phyloP scores from a whole-genome alignment of 2,888 invertebrate species.

The Drosophila emarginata region DNA sequence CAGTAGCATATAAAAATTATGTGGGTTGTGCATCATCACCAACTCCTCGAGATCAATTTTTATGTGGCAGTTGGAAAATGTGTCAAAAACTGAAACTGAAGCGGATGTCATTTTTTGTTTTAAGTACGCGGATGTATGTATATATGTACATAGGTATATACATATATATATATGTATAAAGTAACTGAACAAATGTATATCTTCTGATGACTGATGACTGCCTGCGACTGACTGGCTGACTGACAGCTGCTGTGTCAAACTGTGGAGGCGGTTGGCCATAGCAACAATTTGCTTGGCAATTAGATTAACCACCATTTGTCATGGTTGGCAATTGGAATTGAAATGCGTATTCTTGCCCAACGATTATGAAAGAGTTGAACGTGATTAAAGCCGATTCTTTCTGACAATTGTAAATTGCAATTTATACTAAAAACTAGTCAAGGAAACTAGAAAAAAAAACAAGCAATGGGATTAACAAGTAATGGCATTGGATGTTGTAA shows the following conservation, averaged over 20 bases:
- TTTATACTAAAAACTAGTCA: no score
- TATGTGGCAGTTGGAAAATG: constrained; percentile 47
- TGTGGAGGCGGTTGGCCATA: background rate
- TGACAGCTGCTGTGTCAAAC: background rate
- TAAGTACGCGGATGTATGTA: constrained; percentile 62
- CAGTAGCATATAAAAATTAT: constrained; percentile 32
- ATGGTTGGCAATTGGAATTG: background rate
- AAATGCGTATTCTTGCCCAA: background rate
- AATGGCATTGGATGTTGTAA: no score
- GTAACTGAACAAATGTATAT: constrained; percentile 7
- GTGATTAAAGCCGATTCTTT: background rate
- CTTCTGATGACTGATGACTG: background rate
- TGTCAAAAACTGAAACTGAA: constrained; percentile 72
- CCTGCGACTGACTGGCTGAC: background rate
- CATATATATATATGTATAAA: background rate
- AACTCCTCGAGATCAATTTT: background rate
- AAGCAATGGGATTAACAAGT: no score
- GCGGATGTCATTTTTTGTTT: constrained; percentile 62
- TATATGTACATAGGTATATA: background rate
- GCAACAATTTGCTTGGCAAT: background rate
- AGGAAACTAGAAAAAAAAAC: no score
- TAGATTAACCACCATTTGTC: background rate
- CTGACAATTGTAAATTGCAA: no score
- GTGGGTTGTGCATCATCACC: constrained; percentile 38
- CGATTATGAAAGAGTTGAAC: background rate